phyloP scores from a whole-genome alignment of 2,888 invertebrate species.

The Nomada flava region DNA sequence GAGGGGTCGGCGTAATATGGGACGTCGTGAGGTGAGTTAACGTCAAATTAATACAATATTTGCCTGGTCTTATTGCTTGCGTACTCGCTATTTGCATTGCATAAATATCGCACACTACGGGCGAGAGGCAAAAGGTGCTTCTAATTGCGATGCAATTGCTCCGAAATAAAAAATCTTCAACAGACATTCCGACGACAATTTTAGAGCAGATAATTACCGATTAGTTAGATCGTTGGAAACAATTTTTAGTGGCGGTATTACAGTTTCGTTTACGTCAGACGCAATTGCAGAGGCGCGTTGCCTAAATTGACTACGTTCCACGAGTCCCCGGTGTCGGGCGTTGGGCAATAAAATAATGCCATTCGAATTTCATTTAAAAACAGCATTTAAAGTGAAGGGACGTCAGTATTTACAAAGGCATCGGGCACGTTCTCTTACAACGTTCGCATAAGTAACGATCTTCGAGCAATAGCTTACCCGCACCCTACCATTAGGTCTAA shows the following conservation, averaged over 20 bases:
- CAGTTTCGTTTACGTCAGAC: neutral
- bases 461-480: constrained; percentile 82
- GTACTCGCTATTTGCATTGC: neutral
- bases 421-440: constrained; percentile 56
- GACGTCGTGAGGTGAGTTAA: constrained; percentile 24
- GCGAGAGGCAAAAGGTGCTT: too few species aligned
- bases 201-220: too few species aligned
- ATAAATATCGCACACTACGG: neutral
- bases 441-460: constrained; percentile 79
- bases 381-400: constrained; percentile 16
- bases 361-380: constrained; percentile 1
- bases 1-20: neutral
- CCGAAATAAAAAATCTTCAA: neutral
- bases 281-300: neutral
- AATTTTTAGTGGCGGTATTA: neutral
- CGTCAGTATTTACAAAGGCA: constrained; percentile 57
- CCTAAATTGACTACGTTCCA: neutral
- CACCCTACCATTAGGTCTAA: constrained; percentile 83
- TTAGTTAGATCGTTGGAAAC: too few species aligned
- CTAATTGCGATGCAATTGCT: neutral
- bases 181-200: too few species aligned
- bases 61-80: neutral
- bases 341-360: too few species aligned
- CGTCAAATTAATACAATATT: neutral
- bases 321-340: too few species aligned